A percentile compares a stretch with the other conserved stretches of the same genome.
These are phyloP conservation scores for Xylocampa areola DNA, from an alignment of 2,888 invertebrate species.

Conservation along the genomic window DNA sequence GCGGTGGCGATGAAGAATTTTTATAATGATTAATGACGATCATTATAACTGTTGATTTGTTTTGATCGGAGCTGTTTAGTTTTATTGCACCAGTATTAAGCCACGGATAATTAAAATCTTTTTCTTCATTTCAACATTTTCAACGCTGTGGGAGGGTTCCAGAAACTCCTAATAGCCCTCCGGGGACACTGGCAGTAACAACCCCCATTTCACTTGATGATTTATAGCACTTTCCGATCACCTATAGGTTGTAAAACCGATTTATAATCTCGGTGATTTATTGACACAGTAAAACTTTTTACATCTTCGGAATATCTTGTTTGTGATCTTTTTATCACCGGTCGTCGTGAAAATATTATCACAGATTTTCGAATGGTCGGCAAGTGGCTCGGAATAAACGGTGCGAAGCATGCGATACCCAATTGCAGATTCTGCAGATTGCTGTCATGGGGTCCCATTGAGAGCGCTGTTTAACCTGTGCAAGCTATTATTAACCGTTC, in stretches of 20 bases:
- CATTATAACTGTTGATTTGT: constrained; percentile 74
- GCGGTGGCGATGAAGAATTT: constrained; percentile 70
- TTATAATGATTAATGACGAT: constrained; percentile 73
- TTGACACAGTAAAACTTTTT: constrained; percentile 80
- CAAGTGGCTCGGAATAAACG: constrained; percentile 62
- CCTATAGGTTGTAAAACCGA: constrained; percentile 82
- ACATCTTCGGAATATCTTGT: constrained; percentile 65
- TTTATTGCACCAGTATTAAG: constrained; percentile 66
- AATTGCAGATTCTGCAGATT: constrained; percentile 80
- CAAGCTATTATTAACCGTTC: constrained; percentile 86
- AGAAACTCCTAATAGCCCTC: constrained; percentile 70
- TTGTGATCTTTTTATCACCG: constrained; percentile 57
- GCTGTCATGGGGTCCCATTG: constrained; percentile 77
- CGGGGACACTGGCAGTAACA: constrained; percentile 67
- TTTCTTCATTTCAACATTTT: constrained; percentile 26
- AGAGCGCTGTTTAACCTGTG: constrained; percentile 75
- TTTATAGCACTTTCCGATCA: constrained; percentile 80
- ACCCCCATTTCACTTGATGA: constrained; percentile 80
- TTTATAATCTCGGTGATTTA: constrained; percentile 86
- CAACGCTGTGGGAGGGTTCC: constrained; percentile 50
- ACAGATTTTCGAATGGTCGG: constrained; percentile 51
- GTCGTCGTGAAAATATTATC: constrained; percentile 50
- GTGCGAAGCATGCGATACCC: constrained; percentile 77
- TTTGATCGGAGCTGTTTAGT: constrained; percentile 72
- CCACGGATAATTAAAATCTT: constrained; percentile 64